A percentile compares a stretch with the other conserved stretches of the same genome.
These are phyloP conservation scores for Salvator merianae DNA, from an alignment of 2,113 vertebrate genomes.

Conservation along the genomic window DNA sequence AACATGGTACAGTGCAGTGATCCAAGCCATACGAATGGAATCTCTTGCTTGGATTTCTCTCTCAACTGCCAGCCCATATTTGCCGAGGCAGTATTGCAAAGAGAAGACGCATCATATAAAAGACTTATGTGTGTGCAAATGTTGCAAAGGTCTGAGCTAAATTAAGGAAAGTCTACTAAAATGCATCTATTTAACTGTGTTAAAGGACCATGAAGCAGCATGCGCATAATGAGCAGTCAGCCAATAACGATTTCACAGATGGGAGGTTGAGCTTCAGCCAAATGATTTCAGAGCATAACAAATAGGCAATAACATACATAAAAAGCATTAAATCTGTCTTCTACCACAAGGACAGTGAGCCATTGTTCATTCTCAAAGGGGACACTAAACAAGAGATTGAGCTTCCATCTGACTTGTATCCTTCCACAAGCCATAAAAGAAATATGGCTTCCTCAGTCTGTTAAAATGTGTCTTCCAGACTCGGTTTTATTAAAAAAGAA, in stretches of 20 bases:
- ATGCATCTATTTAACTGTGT: slow-evolving; percentile 66
- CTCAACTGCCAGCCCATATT: not conserved
- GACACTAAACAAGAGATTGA: slow-evolving; percentile 38
- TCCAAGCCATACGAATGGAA: not conserved
- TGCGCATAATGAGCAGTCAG: slow-evolving; percentile 67
- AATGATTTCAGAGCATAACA: slow-evolving; percentile 67
- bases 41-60: not conserved
- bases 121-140: slow-evolving; percentile 19
- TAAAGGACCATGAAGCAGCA: slow-evolving; percentile 68
- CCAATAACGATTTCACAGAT: slow-evolving; percentile 76
- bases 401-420: slow-evolving; percentile 26
- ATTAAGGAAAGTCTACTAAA: slow-evolving; percentile 62
- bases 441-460: not conserved
- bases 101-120: slow-evolving; percentile 20
- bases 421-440: slow-evolving; percentile 38
- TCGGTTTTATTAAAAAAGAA: not conserved
- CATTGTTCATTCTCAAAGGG: slow-evolving; percentile 60
- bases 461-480: not conserved
- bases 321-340: slow-evolving; percentile 70
- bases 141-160: slow-evolving; percentile 45
- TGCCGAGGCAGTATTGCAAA: not conserved
- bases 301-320: slow-evolving; percentile 68
- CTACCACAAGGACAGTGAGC: slow-evolving; percentile 59
- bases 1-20: not conserved
- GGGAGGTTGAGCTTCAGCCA: slow-evolving; percentile 75